Percentiles rank a stretch among this genome's conserved stretches.
Evolutionary conservation across 2,888 invertebrate genomes (phyloP).

Genomic region (Exocentrus adspersus): DNA sequence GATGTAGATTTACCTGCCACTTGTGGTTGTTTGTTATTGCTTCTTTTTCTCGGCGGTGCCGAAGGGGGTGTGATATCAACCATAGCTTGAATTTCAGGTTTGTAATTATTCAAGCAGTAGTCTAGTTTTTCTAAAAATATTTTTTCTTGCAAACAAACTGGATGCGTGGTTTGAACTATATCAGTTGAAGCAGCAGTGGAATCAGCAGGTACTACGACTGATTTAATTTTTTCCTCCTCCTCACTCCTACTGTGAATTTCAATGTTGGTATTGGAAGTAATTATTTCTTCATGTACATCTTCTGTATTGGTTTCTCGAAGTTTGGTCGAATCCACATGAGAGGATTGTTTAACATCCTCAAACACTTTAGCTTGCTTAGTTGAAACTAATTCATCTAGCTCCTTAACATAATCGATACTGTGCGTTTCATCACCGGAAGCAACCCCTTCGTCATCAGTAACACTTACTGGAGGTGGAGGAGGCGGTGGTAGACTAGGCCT

Average conservation of each 20-base stretch:
- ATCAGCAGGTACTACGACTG: too few relatives aligned
- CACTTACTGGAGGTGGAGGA: slow-evolving; percentile 57
- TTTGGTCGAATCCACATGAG: background rate
- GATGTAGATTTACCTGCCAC: slow-evolving; percentile 42
- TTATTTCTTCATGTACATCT: background rate
- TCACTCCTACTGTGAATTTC: background rate
- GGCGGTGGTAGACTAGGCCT: slow-evolving; percentile 66
- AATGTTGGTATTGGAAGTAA: background rate
- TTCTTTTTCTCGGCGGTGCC: slow-evolving; percentile 61
- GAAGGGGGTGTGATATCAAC: slow-evolving; percentile 51
- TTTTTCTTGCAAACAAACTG: slow-evolving; percentile 21
- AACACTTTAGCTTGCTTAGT: background rate
- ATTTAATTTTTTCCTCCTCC: too few relatives aligned
- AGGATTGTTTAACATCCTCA: background rate
- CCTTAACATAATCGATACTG: too few relatives aligned
- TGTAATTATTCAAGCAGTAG: slow-evolving; percentile 25
- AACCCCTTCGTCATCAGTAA: background rate
- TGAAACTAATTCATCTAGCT: background rate
- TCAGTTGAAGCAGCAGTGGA: too few relatives aligned
- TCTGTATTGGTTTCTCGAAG: background rate
- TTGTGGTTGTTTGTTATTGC: slow-evolving; percentile 57
- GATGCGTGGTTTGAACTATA: too few relatives aligned
- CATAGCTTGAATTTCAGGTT: slow-evolving; percentile 11
- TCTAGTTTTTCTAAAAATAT: slow-evolving; percentile 32
- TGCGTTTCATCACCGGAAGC: too few relatives aligned